Evolutionary conservation across 2,797 vertebrate species (phyloP), one percentile per base, ranked within the genome.

Genomic region (Argyrosomus regius): DNA sequence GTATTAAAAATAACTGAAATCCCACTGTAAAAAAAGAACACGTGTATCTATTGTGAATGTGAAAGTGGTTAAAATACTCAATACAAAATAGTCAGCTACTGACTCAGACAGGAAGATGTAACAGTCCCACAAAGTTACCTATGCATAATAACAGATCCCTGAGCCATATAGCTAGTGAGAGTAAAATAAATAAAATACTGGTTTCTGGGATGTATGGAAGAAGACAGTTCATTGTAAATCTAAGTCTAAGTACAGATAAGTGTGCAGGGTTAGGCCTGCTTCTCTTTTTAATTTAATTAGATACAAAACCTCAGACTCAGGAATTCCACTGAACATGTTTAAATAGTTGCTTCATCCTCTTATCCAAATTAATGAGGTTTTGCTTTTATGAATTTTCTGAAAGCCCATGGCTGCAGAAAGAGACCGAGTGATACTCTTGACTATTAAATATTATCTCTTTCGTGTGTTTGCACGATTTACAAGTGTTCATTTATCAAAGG

Each of bases 331-430:
- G n/a, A 78, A 82, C 0, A 61, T 46, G 9, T 70, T 78, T 75
- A 48, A 76, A 67, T 22, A 68, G 66, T 3, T 78, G 57, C 39
- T 73, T 87, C 39, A 77, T 70, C 71, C 39, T 87, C 20, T 77
- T 48, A 78, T 85, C 60, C 54, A 87, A 83, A 87, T 87, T 74
- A 84, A 89, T 80, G 56, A 75, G 60, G 13, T 77, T 81, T 82
- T 75, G 16, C 62, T 74, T 84, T 84, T 62, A 74, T 82, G 66
- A 77, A 78, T 81, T 20, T 11, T 77, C n/a, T 74, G 31, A 86
- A 84, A 83, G 79, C 85, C 70, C 5, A 13, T 88, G 72, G 79
- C 85, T 71, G 58, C 43, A 60, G 24, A 75, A 65, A 63, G 48
- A 83, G 46, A 80, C 65, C 43, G 72, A 78, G 69, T 45, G 35